Evolutionary conservation across 2,113 vertebrate genomes (phyloP).

Genomic region (Actenoides lindsayi): DNA sequence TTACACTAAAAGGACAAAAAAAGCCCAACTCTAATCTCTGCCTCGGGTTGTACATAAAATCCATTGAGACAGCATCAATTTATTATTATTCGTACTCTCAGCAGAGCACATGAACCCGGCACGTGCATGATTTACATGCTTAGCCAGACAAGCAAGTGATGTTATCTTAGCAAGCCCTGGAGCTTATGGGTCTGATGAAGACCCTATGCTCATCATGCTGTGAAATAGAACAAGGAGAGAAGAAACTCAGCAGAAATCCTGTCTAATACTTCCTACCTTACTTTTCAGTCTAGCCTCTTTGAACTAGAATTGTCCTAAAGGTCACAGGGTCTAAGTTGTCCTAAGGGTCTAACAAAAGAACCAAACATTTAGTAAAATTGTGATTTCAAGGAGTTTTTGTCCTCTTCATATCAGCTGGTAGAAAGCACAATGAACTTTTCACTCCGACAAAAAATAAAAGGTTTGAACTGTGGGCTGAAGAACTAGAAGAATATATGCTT

Average conservation of each 20-base stretch:
- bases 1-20: constrained; percentile 23
- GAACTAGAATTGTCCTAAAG: not conserved
- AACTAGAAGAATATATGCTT: not conserved
- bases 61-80: not conserved
- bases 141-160: not conserved
- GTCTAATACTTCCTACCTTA: not conserved
- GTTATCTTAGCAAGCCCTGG: not conserved
- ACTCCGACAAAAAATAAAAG: not conserved
- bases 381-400: not conserved
- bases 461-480: not conserved
- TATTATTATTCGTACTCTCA: not conserved
- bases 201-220: not conserved
- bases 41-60: constrained; percentile 20
- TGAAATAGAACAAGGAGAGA: not conserved
- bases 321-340: not conserved
- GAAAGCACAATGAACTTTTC: not conserved
- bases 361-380: not conserved
- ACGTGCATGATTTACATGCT: not conserved
- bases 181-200: not conserved
- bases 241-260: not conserved
- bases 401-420: not conserved
- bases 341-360: not conserved
- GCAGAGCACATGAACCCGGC: not conserved
- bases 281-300: not conserved
- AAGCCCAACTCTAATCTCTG: not conserved